These are phyloP conservation scores for Daboia siamensis DNA, from an alignment of 2,113 vertebrate species.

Conservation along the genomic window DNA sequence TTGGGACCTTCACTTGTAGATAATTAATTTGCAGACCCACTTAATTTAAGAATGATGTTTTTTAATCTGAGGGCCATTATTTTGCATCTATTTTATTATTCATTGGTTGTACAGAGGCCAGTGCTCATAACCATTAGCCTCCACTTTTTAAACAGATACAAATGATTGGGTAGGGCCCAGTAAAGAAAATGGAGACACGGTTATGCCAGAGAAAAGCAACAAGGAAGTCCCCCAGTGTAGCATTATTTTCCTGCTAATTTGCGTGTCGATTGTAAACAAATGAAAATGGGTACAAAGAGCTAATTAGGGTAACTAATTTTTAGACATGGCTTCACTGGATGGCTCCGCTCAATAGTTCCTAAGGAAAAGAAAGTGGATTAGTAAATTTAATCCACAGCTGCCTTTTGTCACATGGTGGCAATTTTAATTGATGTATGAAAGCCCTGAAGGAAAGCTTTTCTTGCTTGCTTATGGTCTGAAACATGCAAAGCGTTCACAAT, in stretches of 20 bases:
- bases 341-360: slow-evolving; percentile 9
- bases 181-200: background rate
- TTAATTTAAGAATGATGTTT: background rate
- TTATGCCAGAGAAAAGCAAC: slow-evolving; percentile 50
- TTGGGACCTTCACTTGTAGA: background rate
- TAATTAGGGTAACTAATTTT: slow-evolving; percentile 20
- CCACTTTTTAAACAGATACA: slow-evolving; percentile 31
- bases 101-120: background rate
- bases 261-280: slow-evolving; percentile 45
- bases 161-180: slow-evolving; percentile 10
- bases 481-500: slow-evolving; percentile 1
- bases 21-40: background rate
- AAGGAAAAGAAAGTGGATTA: slow-evolving; percentile 1
- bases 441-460: background rate
- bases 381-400: slow-evolving; percentile 14
- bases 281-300: slow-evolving; percentile 36
- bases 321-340: background rate
- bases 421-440: slow-evolving; percentile 30
- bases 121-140: slow-evolving; percentile 24
- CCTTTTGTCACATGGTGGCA: slow-evolving; percentile 26
- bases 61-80: background rate
- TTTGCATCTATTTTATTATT: background rate
- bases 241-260: slow-evolving; percentile 37
- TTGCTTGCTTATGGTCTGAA: background rate
- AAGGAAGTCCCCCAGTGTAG: slow-evolving; percentile 11